Conservation (phyloP, 2,888 invertebrate genomes). For the Drosophila quinaria region DNA sequence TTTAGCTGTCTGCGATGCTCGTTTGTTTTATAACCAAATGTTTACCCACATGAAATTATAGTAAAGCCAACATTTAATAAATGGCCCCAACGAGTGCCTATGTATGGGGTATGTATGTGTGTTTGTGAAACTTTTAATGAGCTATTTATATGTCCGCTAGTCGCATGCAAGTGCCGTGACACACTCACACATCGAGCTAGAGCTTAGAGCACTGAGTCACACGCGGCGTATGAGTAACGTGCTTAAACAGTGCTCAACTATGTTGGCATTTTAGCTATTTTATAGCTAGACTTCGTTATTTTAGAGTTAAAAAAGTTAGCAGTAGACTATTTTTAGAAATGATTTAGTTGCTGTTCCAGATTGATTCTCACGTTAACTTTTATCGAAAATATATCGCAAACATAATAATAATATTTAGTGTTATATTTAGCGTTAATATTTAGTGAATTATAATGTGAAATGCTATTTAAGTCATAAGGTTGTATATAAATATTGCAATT, state of each 20-base stretch:
- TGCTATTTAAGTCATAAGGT: no score
- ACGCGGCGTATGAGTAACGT: slow-evolving; percentile 49
- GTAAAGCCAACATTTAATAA: slow-evolving; percentile 76
- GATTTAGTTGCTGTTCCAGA: no score
- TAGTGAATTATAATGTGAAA: no score
- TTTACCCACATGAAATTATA: slow-evolving; percentile 77
- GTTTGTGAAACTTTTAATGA: slow-evolving; percentile 60
- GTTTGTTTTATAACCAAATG: slow-evolving; percentile 70
- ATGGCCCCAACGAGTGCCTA: slow-evolving; percentile 53
- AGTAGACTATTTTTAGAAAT: no score
- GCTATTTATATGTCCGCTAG: slow-evolving; percentile 55
- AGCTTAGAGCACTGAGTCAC: slow-evolving; percentile 19
- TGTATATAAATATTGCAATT: no score
- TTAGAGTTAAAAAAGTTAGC: no score
- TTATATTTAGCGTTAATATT: no score
- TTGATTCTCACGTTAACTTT: no score
- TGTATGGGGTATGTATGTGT: slow-evolving; percentile 13
- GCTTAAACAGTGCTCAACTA: slow-evolving; percentile 4
- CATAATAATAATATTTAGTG: no score
- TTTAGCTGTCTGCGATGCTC: slow-evolving; percentile 52
- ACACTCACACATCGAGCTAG: not conserved
- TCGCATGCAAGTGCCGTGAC: slow-evolving; percentile 3
- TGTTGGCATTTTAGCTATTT: not conserved
- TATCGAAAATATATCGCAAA: no score
- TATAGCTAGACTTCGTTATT: not conserved